phyloP scores from a whole-genome alignment of 1,140 invertebrate genomes.

The Globodera rostochiensis region DNA sequence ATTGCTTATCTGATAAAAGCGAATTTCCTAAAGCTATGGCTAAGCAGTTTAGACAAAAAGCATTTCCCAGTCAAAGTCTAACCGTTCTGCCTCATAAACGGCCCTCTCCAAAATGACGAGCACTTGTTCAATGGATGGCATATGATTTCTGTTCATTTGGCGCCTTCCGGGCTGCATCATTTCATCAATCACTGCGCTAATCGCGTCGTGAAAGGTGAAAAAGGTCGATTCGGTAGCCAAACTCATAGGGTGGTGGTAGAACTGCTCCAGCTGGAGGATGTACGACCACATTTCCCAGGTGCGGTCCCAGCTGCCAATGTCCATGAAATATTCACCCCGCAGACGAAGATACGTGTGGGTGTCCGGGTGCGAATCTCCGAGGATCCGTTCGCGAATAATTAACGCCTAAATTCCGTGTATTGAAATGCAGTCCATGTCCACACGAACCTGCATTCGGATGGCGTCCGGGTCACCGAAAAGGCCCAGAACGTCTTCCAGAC shows the following conservation, averaged over 20 bases:
- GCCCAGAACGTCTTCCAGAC: slow-evolving; percentile 23
- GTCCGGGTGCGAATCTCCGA: slow-evolving; percentile 51
- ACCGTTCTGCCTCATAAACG: slow-evolving; percentile 43
- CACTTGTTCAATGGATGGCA: slow-evolving; percentile 33
- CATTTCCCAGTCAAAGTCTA: neutral
- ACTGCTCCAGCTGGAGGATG: slow-evolving; percentile 16
- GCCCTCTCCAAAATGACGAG: slow-evolving; percentile 39
- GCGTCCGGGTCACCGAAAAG: slow-evolving; percentile 49
- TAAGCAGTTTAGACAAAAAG: no score
- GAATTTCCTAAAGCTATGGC: no score
- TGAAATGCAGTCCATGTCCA: neutral
- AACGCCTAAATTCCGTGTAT: slow-evolving; percentile 29
- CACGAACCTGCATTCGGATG: slow-evolving; percentile 54
- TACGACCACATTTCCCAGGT: slow-evolving; percentile 57
- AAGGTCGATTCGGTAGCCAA: slow-evolving; percentile 8
- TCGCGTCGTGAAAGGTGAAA: neutral
- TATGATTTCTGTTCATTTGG: slow-evolving; percentile 20
- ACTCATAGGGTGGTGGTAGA: slow-evolving; percentile 11
- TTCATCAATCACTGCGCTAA: neutral
- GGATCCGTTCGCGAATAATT: slow-evolving; percentile 55
- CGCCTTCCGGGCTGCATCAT: slow-evolving; percentile 1
- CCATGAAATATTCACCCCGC: slow-evolving; percentile 54
- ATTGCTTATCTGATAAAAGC: no score
- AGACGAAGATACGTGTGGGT: slow-evolving; percentile 56
- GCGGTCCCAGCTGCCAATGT: slow-evolving; percentile 53